Evolutionary conservation across 2,888 invertebrate genomes (phyloP).

Genomic region (Marasmarcha lunaedactyla): DNA sequence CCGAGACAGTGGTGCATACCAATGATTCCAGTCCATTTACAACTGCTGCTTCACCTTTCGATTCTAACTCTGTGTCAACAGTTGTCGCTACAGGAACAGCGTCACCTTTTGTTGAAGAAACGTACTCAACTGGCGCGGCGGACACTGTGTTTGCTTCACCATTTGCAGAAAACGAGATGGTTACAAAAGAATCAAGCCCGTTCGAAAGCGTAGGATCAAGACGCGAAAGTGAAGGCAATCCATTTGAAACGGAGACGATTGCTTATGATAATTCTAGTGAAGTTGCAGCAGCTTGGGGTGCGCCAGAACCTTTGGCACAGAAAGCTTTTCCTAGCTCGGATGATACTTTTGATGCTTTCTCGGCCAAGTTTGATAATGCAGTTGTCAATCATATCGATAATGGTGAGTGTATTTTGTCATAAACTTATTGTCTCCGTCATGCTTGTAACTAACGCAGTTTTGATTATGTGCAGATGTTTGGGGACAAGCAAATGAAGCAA

Average conservation of each 20-base stretch:
- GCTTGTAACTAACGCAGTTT: not conserved
- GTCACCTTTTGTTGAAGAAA: no score
- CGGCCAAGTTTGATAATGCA: conserved; percentile 87
- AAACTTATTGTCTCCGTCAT: not conserved
- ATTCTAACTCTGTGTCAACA: not conserved
- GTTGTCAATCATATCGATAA: conserved; percentile 41
- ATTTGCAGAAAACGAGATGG: conserved; percentile 30
- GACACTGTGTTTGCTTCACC: conserved; percentile 23
- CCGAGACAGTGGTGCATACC: no score
- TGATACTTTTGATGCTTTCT: conserved; percentile 85
- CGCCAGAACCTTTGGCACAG: conserved; percentile 33
- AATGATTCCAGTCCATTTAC: not conserved
- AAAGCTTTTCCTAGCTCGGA: conserved; percentile 38
- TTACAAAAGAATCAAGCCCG: conserved; percentile 17
- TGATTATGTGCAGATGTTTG: conserved; percentile 33
- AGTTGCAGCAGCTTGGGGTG: conserved; percentile 34
- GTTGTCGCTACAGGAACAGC: not conserved
- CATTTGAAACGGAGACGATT: conserved; percentile 29
- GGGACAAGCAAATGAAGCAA: conserved; percentile 31
- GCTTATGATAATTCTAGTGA: conserved; percentile 2
- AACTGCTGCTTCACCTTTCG: not conserved
- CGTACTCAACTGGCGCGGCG: no score
- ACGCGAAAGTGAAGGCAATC: conserved; percentile 37
- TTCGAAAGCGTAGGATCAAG: conserved; percentile 10
- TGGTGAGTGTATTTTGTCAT: conserved; percentile 24